Evolutionary conservation across 1,140 invertebrate genomes (phyloP).

Genomic region (Atta texana): DNA sequence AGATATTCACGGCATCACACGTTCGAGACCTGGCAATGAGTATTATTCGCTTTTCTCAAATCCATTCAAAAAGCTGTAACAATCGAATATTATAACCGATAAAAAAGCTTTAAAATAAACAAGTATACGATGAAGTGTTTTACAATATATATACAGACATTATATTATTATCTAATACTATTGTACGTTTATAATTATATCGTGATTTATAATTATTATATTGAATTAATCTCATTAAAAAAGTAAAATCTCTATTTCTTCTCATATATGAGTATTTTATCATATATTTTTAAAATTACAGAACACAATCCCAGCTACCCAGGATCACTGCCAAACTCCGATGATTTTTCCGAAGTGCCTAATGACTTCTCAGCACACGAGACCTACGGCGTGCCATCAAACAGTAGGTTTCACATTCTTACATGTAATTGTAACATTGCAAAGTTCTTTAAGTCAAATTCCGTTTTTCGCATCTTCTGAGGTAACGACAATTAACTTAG

Average conservation of each 20-base stretch:
- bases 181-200: neutral
- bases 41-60: conserved; percentile 32
- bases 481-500: conserved; percentile 18
- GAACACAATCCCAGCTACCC: conserved; percentile 75
- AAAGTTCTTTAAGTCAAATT: neutral
- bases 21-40: neutral
- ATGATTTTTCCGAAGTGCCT: conserved; percentile 69
- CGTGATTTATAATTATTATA: neutral
- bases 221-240: neutral
- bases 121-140: neutral
- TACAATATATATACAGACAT: too few species aligned
- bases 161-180: neutral
- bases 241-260: neutral
- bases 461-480: conserved; percentile 21
- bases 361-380: conserved; percentile 61
- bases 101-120: neutral
- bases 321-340: conserved; percentile 70
- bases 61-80: conserved; percentile 7
- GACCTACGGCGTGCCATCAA: conserved; percentile 73
- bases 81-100: conserved; percentile 19
- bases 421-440: conserved; percentile 8
- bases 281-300: conserved; percentile 54
- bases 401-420: conserved; percentile 75
- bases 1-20: conserved; percentile 7
- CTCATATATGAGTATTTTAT: neutral